Conservation (phyloP, 37 sponge, comb jelly and placozoan species). For the Eunapius fragilis region DNA sequence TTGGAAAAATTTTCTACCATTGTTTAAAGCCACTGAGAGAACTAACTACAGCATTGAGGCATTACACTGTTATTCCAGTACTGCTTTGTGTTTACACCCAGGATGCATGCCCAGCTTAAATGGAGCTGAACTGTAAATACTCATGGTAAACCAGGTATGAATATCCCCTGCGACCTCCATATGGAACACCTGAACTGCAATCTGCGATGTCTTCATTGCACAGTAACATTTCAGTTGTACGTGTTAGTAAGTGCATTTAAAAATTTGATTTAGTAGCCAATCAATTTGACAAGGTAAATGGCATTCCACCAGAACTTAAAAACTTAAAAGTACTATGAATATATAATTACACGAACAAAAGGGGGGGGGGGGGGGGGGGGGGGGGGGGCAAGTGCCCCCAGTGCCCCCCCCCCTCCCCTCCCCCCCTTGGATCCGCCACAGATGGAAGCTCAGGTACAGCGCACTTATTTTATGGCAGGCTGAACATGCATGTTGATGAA, state of each 20-base stretch:
- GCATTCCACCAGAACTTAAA: not conserved
- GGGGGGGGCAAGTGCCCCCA: too few species aligned
- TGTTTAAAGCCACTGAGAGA: constrained; percentile 9
- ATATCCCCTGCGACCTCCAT: constrained; percentile 51
- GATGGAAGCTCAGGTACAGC: not conserved
- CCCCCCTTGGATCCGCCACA: not conserved
- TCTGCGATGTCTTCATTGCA: not conserved
- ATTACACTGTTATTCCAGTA: constrained; percentile 23
- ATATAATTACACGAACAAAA: too few species aligned
- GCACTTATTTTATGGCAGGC: not conserved
- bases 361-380: too few species aligned
- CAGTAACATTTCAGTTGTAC: constrained; percentile 16
- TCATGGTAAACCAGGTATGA: constrained; percentile 17
- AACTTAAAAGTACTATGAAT: not conserved
- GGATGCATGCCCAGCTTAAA: constrained; percentile 11
- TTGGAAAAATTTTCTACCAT: constrained; percentile 7
- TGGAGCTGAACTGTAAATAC: constrained; percentile 38
- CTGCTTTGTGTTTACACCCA: constrained; percentile 11
- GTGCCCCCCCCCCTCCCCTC: too few species aligned
- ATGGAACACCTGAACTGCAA: constrained; percentile 26
- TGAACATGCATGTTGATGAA: not conserved
- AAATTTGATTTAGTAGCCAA: not conserved
- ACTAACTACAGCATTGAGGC: constrained; percentile 34
- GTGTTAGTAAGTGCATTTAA: constrained; percentile 20
- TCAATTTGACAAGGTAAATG: not conserved